Percentiles rank a stretch among this genome's conserved stretches.
These are phyloP conservation scores for Sebastolobus altivelis DNA, from an alignment of 2,797 vertebrate species.

Conservation along the genomic window DNA sequence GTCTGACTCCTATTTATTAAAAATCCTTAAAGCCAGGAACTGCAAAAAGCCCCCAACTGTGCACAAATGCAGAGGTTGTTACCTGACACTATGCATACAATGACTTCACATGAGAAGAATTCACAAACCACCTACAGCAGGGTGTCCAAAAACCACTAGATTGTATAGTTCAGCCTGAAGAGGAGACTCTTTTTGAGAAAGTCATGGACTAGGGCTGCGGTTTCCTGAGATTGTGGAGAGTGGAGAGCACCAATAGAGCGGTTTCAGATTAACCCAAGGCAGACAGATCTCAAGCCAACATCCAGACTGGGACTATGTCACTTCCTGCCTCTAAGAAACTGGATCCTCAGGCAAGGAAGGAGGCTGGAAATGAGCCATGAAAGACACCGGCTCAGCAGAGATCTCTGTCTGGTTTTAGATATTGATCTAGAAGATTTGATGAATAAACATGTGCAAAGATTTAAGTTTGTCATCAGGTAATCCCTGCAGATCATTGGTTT, in stretches of 20 bases:
- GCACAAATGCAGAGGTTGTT: constrained; percentile 61
- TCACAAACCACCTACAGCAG: constrained; percentile 65
- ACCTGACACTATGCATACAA: constrained; percentile 80
- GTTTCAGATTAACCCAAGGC: constrained; percentile 52
- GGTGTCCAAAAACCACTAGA: constrained; percentile 48
- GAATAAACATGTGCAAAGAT: constrained; percentile 27
- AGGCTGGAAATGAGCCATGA: constrained; percentile 39
- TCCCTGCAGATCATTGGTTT: constrained; percentile 21
- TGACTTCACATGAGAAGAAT: constrained; percentile 78
- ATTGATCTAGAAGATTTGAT: constrained; percentile 26
- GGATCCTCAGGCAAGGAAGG: constrained; percentile 35
- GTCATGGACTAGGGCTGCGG: constrained; percentile 23
- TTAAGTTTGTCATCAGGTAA: constrained; percentile 28
- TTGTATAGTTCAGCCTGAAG: constrained; percentile 49
- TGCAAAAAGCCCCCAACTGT: constrained; percentile 63
- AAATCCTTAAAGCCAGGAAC: constrained; percentile 40
- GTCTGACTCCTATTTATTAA: constrained; percentile 66
- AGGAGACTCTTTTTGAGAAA: constrained; percentile 52
- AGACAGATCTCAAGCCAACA: constrained; percentile 58
- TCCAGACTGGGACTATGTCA: constrained; percentile 57
- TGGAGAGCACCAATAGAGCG: constrained; percentile 34
- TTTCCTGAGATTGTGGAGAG: constrained; percentile 23
- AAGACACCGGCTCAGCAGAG: constrained; percentile 51
- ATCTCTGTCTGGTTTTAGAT: constrained; percentile 43
- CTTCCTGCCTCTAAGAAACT: constrained; percentile 66